Evolutionary conservation across 2,113 vertebrate genomes (phyloP).

Genomic region (Arizona elegans): DNA sequence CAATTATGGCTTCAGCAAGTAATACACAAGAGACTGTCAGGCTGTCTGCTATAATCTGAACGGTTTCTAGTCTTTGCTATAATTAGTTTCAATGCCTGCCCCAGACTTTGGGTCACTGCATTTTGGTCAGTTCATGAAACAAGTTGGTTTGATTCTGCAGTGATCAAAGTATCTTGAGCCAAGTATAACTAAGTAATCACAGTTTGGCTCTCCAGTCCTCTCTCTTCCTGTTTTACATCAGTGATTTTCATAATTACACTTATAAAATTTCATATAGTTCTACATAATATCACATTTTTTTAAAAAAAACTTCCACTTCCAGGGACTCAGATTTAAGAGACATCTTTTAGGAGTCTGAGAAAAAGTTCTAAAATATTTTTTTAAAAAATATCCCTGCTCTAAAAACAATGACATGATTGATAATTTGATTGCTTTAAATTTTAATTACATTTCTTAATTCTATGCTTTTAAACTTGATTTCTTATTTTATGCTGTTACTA

Average conservation of each 20-base stretch:
- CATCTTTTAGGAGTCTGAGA: background rate
- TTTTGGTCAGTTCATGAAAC: slow-evolving; percentile 29
- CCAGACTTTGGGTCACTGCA: slow-evolving; percentile 3
- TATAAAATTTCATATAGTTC: background rate
- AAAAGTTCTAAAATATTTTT: background rate
- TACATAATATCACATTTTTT: background rate
- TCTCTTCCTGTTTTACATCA: background rate
- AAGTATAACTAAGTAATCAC: background rate
- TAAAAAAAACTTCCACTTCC: background rate
- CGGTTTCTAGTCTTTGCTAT: background rate
- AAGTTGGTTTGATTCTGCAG: background rate
- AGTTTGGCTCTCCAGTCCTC: background rate
- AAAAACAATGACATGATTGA: background rate
- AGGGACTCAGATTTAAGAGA: background rate
- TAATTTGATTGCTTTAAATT: background rate
- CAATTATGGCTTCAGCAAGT: slow-evolving; percentile 45
- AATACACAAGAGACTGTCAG: slow-evolving; percentile 1
- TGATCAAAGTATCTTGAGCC: background rate
- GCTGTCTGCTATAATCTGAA: background rate
- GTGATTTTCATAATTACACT: background rate
- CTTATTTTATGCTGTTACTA: background rate
- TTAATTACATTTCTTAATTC: background rate
- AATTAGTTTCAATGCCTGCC: background rate
- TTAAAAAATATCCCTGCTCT: background rate
- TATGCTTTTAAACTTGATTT: background rate